Conservation (phyloP, 2,888 invertebrate genomes). For the Stenodera caucasica region DNA sequence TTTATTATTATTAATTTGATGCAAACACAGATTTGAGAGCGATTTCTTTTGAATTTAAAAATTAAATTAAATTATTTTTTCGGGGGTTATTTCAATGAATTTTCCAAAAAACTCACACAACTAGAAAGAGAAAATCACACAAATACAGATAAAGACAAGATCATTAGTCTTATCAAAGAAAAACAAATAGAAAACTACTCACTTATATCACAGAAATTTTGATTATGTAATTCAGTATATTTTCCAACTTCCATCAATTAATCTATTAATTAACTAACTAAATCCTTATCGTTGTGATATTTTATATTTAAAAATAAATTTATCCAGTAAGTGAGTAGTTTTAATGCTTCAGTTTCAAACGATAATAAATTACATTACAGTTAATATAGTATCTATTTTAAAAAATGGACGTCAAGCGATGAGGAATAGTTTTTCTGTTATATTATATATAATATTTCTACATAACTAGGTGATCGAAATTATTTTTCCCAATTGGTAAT, state of each 20-base stretch:
- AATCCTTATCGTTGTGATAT: neutral
- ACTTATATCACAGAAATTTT: conserved; percentile 35
- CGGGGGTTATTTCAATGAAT: neutral
- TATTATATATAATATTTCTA: conserved; percentile 9
- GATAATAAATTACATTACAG: neutral
- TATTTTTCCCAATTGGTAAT: too few relatives aligned
- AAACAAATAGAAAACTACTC: conserved; percentile 26
- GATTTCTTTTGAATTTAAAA: neutral
- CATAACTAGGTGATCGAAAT: conserved; percentile 5
- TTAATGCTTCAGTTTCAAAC: too few relatives aligned
- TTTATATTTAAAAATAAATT: neutral
- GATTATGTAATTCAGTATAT: conserved; percentile 15
- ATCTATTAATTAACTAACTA: too few relatives aligned
- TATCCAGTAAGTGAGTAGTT: neutral
- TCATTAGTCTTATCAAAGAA: neutral
- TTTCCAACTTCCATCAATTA: neutral
- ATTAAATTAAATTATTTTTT: neutral
- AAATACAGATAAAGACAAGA: neutral
- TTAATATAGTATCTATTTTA: conserved; percentile 10
- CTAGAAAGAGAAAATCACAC: neutral
- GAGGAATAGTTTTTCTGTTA: conserved; percentile 25
- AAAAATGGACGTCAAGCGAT: conserved; percentile 34
- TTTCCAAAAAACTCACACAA: neutral
- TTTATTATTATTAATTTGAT: neutral
- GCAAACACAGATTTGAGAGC: neutral